Percentiles rank a stretch among this genome's conserved stretches.
These are phyloP conservation scores for Saimiri boliviensis DNA, from an alignment of 2,113 vertebrate species.

Conservation along the genomic window DNA sequence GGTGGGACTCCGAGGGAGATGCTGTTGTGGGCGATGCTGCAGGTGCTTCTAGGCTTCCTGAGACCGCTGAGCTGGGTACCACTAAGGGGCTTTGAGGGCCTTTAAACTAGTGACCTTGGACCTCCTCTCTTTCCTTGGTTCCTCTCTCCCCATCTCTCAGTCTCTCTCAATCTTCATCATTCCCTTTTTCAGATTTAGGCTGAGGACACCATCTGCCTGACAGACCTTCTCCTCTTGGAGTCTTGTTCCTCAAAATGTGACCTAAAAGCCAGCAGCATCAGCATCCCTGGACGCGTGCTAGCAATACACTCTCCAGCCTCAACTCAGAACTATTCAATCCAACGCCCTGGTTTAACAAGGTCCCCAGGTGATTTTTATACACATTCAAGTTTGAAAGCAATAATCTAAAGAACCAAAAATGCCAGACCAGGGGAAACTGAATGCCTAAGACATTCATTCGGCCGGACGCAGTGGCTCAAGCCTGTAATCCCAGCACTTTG, in stretches of 20 bases:
- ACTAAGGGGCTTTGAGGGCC: background rate
- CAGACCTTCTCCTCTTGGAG: background rate
- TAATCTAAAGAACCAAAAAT: background rate
- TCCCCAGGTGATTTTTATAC: background rate
- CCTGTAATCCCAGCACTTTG: too few relatives aligned
- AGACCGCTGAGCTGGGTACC: background rate
- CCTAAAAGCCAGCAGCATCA: background rate
- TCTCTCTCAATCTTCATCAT: background rate
- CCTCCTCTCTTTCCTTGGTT: background rate
- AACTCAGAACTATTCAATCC: background rate
- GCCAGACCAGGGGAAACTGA: background rate
- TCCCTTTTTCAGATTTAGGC: background rate
- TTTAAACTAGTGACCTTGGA: background rate
- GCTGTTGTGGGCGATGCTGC: background rate
- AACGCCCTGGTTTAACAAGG: background rate
- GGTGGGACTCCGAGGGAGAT: background rate
- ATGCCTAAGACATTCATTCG: background rate
- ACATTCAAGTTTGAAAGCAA: conserved; percentile 9
- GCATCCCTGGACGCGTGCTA: background rate
- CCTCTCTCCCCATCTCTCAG: background rate
- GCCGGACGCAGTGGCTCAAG: too few relatives aligned
- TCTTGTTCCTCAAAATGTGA: background rate
- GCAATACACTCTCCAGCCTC: background rate
- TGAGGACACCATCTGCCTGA: background rate
- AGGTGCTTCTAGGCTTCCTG: background rate